phyloP scores from a whole-genome alignment of 1,140 invertebrate species.

The Leptopilina boulardi region DNA sequence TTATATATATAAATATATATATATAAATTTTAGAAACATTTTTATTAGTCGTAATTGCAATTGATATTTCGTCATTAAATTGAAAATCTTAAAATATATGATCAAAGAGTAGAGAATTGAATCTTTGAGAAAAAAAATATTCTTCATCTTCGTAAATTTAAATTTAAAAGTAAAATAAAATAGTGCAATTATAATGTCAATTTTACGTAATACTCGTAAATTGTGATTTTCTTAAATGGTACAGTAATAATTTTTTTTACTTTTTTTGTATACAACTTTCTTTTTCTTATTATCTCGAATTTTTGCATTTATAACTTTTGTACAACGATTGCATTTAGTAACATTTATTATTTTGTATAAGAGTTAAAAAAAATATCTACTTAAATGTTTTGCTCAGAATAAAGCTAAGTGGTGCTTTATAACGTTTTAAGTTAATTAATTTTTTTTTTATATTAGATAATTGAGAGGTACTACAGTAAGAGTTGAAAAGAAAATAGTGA shows the following conservation, averaged over 20 bases:
- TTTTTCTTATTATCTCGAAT: neutral
- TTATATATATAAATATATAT: neutral
- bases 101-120: neutral
- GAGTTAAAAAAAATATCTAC: neutral
- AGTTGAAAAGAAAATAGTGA: neutral
- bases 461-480: conserved; percentile 5
- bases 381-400: conserved; percentile 16
- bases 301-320: conserved; percentile 23
- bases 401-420: neutral
- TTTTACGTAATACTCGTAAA: conserved; percentile 16
- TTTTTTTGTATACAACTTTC: no score
- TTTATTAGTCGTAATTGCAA: neutral
- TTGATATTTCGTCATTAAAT: neutral
- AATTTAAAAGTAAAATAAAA: conserved; percentile 6
- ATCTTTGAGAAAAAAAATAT: neutral
- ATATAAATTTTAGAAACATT: neutral
- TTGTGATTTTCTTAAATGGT: conserved; percentile 15
- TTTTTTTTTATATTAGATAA: conserved; percentile 1
- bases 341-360: neutral
- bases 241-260: neutral
- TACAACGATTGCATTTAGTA: conserved; percentile 6
- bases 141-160: neutral
- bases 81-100: neutral
- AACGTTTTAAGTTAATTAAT: neutral
- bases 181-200: conserved; percentile 31